Percentiles rank a stretch among this genome's conserved stretches.
Conservation (phyloP, 1,140 invertebrate species). For the Leptinotarsa texana region DNA sequence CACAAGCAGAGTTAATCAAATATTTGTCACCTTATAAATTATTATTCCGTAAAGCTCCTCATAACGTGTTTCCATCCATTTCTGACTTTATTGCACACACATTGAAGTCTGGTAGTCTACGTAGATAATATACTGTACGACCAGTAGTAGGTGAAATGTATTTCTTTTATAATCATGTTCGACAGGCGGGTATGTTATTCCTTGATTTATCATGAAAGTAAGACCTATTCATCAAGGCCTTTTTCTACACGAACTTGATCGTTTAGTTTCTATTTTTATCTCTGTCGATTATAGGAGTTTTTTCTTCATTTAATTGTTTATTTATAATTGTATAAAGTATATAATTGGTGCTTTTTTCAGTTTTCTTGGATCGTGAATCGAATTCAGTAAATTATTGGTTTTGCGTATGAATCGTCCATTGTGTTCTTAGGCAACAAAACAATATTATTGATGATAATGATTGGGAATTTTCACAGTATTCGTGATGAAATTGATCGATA, state of each 20-base stretch:
- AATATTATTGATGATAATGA: too few relatives aligned
- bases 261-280: background rate
- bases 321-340: too few relatives aligned
- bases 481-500: too few relatives aligned
- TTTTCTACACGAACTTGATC: background rate
- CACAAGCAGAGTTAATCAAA: background rate
- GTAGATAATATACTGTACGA: background rate
- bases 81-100: background rate
- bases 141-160: slow-evolving; percentile 2
- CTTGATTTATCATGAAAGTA: background rate
- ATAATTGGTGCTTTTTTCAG: too few relatives aligned
- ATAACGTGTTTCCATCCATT: background rate
- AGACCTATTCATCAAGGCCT: background rate
- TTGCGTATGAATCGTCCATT: too few relatives aligned
- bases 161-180: slow-evolving; percentile 3
- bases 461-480: too few relatives aligned
- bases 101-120: background rate
- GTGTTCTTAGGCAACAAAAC: too few relatives aligned
- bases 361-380: too few relatives aligned
- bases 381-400: too few relatives aligned
- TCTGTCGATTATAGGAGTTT: background rate
- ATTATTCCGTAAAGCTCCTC: background rate
- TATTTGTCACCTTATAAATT: slow-evolving; percentile 2
- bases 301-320: too few relatives aligned
- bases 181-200: background rate